phyloP scores from a whole-genome alignment of 2,888 invertebrate species.

The Tiliacea citrago region DNA sequence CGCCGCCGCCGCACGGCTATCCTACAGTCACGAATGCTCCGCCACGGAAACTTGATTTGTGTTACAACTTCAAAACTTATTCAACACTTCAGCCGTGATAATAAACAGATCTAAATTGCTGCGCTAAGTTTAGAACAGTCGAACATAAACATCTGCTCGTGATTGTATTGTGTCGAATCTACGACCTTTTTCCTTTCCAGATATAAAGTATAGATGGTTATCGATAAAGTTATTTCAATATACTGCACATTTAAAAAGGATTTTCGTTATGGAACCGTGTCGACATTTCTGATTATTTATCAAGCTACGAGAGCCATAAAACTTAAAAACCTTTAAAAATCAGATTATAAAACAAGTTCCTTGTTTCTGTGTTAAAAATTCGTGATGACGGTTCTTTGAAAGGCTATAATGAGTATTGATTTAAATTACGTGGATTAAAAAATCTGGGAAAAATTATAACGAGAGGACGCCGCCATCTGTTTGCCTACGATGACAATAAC shows the following conservation, averaged over 20 bases:
- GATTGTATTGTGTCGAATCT: slow-evolving; percentile 66
- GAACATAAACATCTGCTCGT: slow-evolving; percentile 66
- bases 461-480: slow-evolving; percentile 83
- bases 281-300: slow-evolving; percentile 85
- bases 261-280: slow-evolving; percentile 76
- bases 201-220: slow-evolving; percentile 71
- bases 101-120: slow-evolving; percentile 67
- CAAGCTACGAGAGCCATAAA: slow-evolving; percentile 83
- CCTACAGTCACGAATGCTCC: slow-evolving; percentile 64
- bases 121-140: slow-evolving; percentile 61
- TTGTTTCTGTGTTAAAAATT: slow-evolving; percentile 85
- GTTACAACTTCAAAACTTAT: slow-evolving; percentile 66
- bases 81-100: slow-evolving; percentile 59
- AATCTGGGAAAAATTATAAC: slow-evolving; percentile 90
- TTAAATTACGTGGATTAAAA: slow-evolving; percentile 89
- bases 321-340: slow-evolving; percentile 88
- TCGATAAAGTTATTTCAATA: slow-evolving; percentile 75
- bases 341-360: slow-evolving; percentile 89
- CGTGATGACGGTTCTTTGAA: slow-evolving; percentile 88
- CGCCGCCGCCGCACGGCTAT: slow-evolving; percentile 43
- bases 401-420: slow-evolving; percentile 90
- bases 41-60: slow-evolving; percentile 68
- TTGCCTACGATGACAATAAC: slow-evolving; percentile 68
- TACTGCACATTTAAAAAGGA: slow-evolving; percentile 73
- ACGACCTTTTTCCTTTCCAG: slow-evolving; percentile 64